Conservation (phyloP, 2,888 invertebrate species). For the Ormyrus rosae region DNA sequence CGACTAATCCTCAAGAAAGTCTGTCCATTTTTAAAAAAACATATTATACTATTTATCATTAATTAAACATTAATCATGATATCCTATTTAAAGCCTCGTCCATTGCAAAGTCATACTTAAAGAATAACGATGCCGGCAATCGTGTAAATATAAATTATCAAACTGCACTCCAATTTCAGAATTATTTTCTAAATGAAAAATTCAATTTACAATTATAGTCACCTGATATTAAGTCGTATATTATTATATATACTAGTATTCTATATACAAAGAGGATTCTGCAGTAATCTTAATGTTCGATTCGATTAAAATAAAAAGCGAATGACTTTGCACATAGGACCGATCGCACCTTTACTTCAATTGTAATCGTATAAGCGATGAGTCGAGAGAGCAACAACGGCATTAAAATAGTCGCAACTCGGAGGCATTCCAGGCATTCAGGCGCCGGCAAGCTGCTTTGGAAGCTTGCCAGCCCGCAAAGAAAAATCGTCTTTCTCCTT, state of each 20-base stretch:
- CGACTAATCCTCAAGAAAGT: constrained; percentile 35
- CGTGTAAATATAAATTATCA: not conserved
- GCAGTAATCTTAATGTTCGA: too few relatives aligned
- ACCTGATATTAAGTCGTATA: too few relatives aligned
- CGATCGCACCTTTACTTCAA: constrained; percentile 1
- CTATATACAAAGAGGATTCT: too few relatives aligned
- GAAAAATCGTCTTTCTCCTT: constrained; percentile 27
- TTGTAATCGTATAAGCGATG: constrained; percentile 15
- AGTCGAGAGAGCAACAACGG: not conserved
- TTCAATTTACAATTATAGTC: too few relatives aligned
- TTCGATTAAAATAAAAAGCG: not conserved
- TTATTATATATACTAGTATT: too few relatives aligned
- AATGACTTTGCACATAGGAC: constrained; percentile 18
- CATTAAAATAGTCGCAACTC: too few relatives aligned
- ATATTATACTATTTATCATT: constrained; percentile 20
- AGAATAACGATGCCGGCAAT: not conserved
- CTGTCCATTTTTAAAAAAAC: constrained; percentile 37
- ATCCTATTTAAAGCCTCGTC: not conserved
- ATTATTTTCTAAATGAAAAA: too few relatives aligned
- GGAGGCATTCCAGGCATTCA: too few relatives aligned
- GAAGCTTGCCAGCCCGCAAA: not conserved
- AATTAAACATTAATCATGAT: constrained; percentile 2
- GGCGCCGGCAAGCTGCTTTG: not conserved
- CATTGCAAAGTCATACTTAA: constrained; percentile 16
- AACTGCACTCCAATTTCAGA: too few relatives aligned